A percentile compares a stretch with the other conserved stretches of the same genome.
Evolutionary conservation across 2,113 vertebrate species (phyloP).

Genomic region (Halcyon senegalensis): DNA sequence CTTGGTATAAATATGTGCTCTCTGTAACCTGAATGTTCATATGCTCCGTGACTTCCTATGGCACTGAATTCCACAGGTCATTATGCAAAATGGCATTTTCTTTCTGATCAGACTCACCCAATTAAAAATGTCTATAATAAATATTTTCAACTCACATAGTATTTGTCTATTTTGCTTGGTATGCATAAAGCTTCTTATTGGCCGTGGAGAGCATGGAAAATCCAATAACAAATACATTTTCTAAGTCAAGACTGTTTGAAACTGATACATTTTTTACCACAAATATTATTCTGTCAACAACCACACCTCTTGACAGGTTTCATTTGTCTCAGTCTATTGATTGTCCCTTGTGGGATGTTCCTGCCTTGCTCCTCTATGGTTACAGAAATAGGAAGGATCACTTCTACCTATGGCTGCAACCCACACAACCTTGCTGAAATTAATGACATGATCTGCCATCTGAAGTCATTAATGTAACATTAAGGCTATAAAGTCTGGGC

Average conservation of each 20-base stretch:
- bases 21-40: not conserved
- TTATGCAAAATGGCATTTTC: not conserved
- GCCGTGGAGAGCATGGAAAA: not conserved
- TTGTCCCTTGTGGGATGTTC: not conserved
- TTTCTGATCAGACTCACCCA: not conserved
- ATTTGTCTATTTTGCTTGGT: not conserved
- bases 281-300: not conserved
- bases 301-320: not conserved
- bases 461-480: slow-evolving; percentile 25
- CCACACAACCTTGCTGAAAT: not conserved
- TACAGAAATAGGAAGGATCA: not conserved
- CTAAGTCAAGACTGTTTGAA: not conserved
- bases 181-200: not conserved
- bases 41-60: not conserved
- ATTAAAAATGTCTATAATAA: not conserved
- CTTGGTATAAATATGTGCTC: not conserved
- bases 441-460: not conserved
- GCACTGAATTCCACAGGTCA: not conserved
- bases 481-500: not conserved
- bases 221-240: not conserved
- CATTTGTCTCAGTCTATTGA: slow-evolving; percentile 21
- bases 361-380: fast-evolving
- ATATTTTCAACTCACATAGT: not conserved
- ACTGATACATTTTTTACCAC: not conserved
- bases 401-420: not conserved